These are phyloP conservation scores for Calliphora vomitoria DNA, from an alignment of 2,888 invertebrate species.

Conservation along the genomic window DNA sequence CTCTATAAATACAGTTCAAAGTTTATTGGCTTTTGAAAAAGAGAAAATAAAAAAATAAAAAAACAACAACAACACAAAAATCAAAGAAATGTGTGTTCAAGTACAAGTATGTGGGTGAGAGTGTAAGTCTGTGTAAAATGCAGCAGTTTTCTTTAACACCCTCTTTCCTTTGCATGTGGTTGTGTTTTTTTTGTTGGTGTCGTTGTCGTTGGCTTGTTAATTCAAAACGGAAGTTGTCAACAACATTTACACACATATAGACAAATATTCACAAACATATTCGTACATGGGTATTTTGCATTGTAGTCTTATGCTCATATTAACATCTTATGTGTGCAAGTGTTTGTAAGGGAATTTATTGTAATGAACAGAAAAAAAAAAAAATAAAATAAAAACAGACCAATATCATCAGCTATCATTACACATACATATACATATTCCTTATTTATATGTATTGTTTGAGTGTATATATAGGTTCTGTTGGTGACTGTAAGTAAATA, in stretches of 20 bases:
- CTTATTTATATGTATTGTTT: neutral
- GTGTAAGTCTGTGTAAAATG: neutral
- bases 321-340: slow-evolving; percentile 1
- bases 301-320: slow-evolving; percentile 24
- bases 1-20: slow-evolving; percentile 62
- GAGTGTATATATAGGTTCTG: neutral
- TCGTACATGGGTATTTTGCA: neutral
- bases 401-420: neutral
- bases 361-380: slow-evolving; percentile 26
- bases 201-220: slow-evolving; percentile 37
- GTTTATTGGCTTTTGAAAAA: slow-evolving; percentile 67
- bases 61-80: neutral
- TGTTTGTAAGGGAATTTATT: slow-evolving; percentile 41
- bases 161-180: neutral
- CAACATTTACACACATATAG: slow-evolving; percentile 15
- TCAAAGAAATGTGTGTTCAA: slow-evolving; percentile 22
- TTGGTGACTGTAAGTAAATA: neutral
- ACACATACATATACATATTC: neutral
- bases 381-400: neutral
- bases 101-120: slow-evolving; percentile 15
- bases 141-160: slow-evolving; percentile 11
- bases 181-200: neutral
- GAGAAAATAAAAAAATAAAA: neutral
- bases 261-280: slow-evolving; percentile 13
- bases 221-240: slow-evolving; percentile 58